Conservation (phyloP, 2,797 vertebrate species). For the Danio kyathit region DNA sequence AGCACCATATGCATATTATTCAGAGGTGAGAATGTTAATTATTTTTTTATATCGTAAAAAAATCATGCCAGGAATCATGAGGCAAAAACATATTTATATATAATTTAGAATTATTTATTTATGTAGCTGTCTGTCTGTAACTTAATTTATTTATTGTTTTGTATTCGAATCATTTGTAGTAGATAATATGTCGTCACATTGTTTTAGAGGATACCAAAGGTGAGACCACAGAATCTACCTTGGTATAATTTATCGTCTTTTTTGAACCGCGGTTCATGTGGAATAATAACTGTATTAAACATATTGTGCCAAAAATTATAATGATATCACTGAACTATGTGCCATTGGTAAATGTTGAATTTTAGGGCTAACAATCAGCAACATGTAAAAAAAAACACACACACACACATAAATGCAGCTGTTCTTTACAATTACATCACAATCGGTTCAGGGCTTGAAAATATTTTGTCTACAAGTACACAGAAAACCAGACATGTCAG, state of each 20-base stretch:
- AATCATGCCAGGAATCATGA: constrained; percentile 57
- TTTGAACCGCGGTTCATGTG: constrained; percentile 49
- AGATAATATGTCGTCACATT: constrained; percentile 39
- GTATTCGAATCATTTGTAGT: constrained; percentile 59
- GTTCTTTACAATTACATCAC: constrained; percentile 50
- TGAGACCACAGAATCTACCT: constrained; percentile 53
- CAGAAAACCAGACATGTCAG: constrained; percentile 29
- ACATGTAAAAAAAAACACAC: constrained; percentile 50
- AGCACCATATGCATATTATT: constrained; percentile 59
- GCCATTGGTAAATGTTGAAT: constrained; percentile 72
- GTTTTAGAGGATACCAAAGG: constrained; percentile 44
- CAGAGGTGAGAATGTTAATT: constrained; percentile 61
- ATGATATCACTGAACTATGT: constrained; percentile 70
- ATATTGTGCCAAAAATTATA: constrained; percentile 82
- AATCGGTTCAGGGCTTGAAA: constrained; percentile 57
- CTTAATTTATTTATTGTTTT: constrained; percentile 71
- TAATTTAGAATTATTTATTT: constrained; percentile 51
- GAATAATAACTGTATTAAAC: constrained; percentile 70
- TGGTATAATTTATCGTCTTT: constrained; percentile 46
- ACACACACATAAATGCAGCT: constrained; percentile 55
- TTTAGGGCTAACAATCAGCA: constrained; percentile 62
- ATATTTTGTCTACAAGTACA: constrained; percentile 45
- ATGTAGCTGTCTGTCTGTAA: constrained; percentile 51
- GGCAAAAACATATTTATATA: constrained; percentile 63
- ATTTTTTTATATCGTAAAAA: constrained; percentile 62